A percentile compares a stretch with the other conserved stretches of the same genome.
These are phyloP conservation scores for Catharus ustulatus DNA, from an alignment of 2,797 vertebrate genomes.

Conservation along the genomic window DNA sequence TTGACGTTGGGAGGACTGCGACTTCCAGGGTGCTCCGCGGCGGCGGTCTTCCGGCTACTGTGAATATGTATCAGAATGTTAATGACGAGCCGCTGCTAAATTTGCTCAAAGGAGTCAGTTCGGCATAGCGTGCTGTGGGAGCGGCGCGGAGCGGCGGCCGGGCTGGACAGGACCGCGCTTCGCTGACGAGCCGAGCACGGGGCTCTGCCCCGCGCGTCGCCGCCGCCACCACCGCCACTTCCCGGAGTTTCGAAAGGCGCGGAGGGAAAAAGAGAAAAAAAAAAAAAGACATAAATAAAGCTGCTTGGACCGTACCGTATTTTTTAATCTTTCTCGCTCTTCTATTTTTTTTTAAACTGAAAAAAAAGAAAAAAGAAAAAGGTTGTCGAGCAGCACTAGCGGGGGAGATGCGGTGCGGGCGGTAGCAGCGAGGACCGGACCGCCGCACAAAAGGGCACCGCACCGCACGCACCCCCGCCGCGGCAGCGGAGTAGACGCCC, in stretches of 20 bases:
- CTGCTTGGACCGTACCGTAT: constrained; percentile 36
- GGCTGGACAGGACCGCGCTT: neutral
- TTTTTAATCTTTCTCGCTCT: constrained; percentile 1
- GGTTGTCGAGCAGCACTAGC: neutral
- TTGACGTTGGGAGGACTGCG: constrained; percentile 72
- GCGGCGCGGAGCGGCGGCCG: constrained; percentile 53
- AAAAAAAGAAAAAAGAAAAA: neutral
- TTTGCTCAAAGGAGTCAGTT: constrained; percentile 85
- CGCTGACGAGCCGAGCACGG: neutral
- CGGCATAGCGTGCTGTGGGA: constrained; percentile 79
- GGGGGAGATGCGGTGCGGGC: neutral
- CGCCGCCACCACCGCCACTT: no score
- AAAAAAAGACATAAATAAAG: constrained; percentile 59
- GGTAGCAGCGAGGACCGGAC: neutral
- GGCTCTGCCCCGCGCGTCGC: neutral
- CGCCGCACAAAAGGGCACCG: neutral
- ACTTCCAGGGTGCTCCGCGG: constrained; percentile 77
- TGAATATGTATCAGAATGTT: constrained; percentile 93
- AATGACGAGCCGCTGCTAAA: constrained; percentile 87
- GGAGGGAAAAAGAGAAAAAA: constrained; percentile 14
- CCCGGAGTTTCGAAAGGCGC: constrained; percentile 35
- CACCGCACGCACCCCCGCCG: neutral
- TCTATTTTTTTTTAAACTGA: neutral
- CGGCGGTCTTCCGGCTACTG: constrained; percentile 64
- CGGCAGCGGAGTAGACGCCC: neutral